Evolutionary conservation across 2,797 vertebrate genomes (phyloP).

Genomic region (Gambusia yucatana): DNA sequence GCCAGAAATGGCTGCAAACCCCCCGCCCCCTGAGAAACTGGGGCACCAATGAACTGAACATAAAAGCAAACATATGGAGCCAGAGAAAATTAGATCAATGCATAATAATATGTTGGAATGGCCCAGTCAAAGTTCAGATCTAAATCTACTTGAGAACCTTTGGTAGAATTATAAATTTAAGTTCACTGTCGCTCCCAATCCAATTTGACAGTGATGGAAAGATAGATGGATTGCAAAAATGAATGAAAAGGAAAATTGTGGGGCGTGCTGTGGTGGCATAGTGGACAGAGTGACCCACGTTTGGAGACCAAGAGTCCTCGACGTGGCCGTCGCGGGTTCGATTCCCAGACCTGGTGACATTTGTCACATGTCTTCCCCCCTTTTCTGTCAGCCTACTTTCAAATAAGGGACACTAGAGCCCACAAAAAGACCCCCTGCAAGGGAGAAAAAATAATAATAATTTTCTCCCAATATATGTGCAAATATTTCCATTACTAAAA

Average conservation of each 20-base stretch:
- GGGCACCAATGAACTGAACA: neutral
- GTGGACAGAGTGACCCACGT: too few species aligned
- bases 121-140: neutral
- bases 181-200: neutral
- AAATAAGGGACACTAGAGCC: too few species aligned
- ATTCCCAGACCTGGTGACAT: too few species aligned
- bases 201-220: neutral
- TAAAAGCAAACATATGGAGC: neutral
- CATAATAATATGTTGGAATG: neutral
- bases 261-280: too few species aligned
- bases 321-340: too few species aligned
- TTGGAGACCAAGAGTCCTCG: too few species aligned
- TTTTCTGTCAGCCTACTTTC: too few species aligned
- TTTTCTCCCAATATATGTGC: neutral
- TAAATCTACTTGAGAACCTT: neutral
- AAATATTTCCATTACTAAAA: neutral
- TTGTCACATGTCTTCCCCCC: too few species aligned
- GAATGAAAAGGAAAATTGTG: neutral
- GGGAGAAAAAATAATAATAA: too few species aligned
- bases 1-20: neutral
- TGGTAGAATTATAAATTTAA: neutral
- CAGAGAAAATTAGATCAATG: neutral
- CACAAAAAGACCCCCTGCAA: too few species aligned
- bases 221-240: neutral
- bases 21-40: neutral